A percentile compares a stretch with the other conserved stretches of the same genome.
phyloP scores from a whole-genome alignment of 2,888 invertebrate species.

The Conchocele bisecta region DNA sequence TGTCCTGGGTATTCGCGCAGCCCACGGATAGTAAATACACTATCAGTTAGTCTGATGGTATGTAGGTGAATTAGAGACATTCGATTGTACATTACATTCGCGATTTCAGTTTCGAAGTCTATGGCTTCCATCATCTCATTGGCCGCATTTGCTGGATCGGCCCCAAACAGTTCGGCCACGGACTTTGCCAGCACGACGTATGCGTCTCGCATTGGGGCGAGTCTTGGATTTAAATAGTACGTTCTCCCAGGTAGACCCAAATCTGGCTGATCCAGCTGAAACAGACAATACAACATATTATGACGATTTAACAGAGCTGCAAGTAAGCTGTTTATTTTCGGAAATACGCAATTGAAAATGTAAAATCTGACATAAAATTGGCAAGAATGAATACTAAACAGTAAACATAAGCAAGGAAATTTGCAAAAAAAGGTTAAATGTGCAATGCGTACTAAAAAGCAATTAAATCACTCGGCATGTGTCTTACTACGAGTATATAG shows the following conservation, averaged over 20 bases:
- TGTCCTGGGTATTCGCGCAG: no score
- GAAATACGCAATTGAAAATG: not conserved
- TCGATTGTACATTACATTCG: slow-evolving; percentile 88
- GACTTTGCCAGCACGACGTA: slow-evolving; percentile 93
- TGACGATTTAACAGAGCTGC: not conserved
- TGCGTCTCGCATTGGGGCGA: slow-evolving; percentile 88
- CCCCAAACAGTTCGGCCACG: slow-evolving; percentile 92
- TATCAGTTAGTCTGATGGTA: no score
- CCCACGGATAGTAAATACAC: no score
- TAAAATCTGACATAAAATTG: not conserved
- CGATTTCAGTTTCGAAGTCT: slow-evolving; percentile 93
- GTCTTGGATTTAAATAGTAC: slow-evolving; percentile 83
- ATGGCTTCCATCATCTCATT: slow-evolving; percentile 90
- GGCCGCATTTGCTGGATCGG: slow-evolving; percentile 87
- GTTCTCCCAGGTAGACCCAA: slow-evolving; percentile 90
- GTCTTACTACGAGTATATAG: no score
- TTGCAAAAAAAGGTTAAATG: not conserved
- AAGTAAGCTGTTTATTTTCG: no score
- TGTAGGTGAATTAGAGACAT: no score
- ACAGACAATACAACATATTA: slow-evolving; percentile 2
- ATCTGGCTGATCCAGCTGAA: slow-evolving; percentile 94
- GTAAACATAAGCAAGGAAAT: not conserved
- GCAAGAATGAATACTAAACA: not conserved
- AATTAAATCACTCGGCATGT: no score
- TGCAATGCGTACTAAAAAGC: no score